Evolutionary conservation across 2,888 invertebrate species (phyloP), one percentile per base, ranked within the genome.

Genomic region (Helicoverpa assulta): DNA sequence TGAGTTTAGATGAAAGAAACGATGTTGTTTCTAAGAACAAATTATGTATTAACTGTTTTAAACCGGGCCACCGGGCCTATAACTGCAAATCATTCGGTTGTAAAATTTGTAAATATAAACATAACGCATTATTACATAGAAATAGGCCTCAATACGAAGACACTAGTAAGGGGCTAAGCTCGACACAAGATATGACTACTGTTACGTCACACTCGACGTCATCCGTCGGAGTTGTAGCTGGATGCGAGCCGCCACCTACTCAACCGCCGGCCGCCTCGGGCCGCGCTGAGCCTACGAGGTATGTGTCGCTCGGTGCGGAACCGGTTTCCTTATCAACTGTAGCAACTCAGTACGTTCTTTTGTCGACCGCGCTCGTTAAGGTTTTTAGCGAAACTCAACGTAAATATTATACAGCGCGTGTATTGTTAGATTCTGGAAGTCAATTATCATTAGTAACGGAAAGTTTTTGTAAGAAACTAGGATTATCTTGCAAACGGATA

Each of bases 371-470:
- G 66, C 59, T 59, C n/a, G 33, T 59, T 40, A 47, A 58, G 0
- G 54, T 59, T 3, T 12, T 50, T 54, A 59, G 18, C 26, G 12
- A 59, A 58, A 29, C 12, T 21, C n/a, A 58, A 10, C 29, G 21
- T 63, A 47, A 67, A 12, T 14, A 67, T 55, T 51, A 60, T 54
- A 37, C 50, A 33, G 67, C 54, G 19, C 59, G 67, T 21, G 67
- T 6, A 58, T 52, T 66, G 19, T 66, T 66, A 50, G 53, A 66
- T 54, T 59, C 53, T 12, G 66, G 66, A 16, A 66, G 66, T 54
- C 59, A 59, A 21, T 29, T 59, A 0, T 66, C 66, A 19, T 16
- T 66, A 47, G 59, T 60, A 60, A 59, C 60, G 0, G 33, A 55
- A 21, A 18, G 40, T 19, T 60, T 52, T 50, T 55, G 60, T 33